Conservation (phyloP, 2,888 invertebrate species). For the Lepidonotus clava region DNA sequence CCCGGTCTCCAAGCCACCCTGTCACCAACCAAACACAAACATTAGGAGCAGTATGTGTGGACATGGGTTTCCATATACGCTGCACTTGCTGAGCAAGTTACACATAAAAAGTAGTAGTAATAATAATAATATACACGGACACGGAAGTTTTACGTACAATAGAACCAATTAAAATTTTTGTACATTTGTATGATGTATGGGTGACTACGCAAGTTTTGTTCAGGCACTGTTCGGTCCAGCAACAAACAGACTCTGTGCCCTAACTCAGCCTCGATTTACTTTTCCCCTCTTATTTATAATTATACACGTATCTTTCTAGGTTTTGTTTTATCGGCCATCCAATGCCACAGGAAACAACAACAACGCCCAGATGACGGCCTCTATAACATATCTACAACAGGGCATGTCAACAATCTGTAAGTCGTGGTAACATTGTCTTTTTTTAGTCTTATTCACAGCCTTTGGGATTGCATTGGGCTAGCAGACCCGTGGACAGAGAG, state of each 20-base stretch:
- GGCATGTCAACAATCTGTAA: not conserved
- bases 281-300: not conserved
- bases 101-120: constrained; percentile 33
- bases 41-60: not conserved
- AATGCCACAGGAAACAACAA: constrained; percentile 41
- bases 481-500: constrained; percentile 52
- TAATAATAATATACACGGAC: constrained; percentile 46
- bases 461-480: constrained; percentile 51
- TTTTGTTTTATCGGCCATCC: not conserved
- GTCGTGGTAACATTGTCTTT: constrained; percentile 47
- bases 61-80: not conserved
- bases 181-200: constrained; percentile 38
- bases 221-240: constrained; percentile 46
- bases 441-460: constrained; percentile 50
- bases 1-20: not conserved
- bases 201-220: constrained; percentile 30
- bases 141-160: constrained; percentile 51
- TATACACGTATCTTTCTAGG: not conserved
- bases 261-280: constrained; percentile 35
- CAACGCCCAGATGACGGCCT: constrained; percentile 14
- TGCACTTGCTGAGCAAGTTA: constrained; percentile 18
- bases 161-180: constrained; percentile 48
- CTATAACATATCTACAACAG: constrained; percentile 50
- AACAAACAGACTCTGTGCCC: constrained; percentile 16
- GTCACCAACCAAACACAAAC: constrained; percentile 43